Conservation (phyloP, 2,888 invertebrate species). For the Lomographa bimaculata region DNA sequence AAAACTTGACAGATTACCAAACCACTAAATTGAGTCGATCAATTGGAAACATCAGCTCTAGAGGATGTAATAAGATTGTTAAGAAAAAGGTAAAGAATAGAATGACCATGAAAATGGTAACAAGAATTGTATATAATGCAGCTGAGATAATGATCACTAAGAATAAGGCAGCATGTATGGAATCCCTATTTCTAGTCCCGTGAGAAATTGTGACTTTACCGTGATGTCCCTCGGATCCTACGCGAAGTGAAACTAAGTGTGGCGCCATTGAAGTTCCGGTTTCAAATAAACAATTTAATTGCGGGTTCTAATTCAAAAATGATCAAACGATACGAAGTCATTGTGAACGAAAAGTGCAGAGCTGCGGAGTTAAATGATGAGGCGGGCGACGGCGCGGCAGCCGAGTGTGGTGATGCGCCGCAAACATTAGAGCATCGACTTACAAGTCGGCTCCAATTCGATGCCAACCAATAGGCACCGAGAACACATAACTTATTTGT, state of each 20-base stretch:
- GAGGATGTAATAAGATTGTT: too few relatives aligned
- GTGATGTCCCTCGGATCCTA: slow-evolving; percentile 1
- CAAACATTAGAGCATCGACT: slow-evolving; percentile 8
- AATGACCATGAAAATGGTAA: too few relatives aligned
- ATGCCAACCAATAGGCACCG: slow-evolving; percentile 32
- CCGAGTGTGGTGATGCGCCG: not conserved
- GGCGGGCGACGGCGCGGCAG: not conserved
- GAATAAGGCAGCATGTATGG: too few relatives aligned
- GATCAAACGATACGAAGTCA: slow-evolving; percentile 5
- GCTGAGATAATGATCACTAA: not conserved
- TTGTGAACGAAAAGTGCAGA: slow-evolving; percentile 8
- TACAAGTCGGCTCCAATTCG: slow-evolving; percentile 15
- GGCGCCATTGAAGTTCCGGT: slow-evolving; percentile 3
- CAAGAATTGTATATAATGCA: too few relatives aligned
- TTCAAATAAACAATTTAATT: slow-evolving; percentile 5
- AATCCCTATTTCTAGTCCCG: slow-evolving; percentile 7
- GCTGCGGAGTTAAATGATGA: too few relatives aligned
- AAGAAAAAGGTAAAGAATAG: too few relatives aligned
- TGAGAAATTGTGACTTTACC: not conserved
- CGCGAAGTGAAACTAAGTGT: slow-evolving; percentile 5
- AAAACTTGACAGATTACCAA: too few relatives aligned
- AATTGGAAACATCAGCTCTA: too few relatives aligned
- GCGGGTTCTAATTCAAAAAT: slow-evolving; percentile 3
- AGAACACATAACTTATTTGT: slow-evolving; percentile 37
- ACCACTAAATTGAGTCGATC: too few relatives aligned